Evolutionary conservation across 2,113 vertebrate genomes (phyloP), one percentile per base, ranked within the genome.

Genomic region (Malurus melanocephalus): DNA sequence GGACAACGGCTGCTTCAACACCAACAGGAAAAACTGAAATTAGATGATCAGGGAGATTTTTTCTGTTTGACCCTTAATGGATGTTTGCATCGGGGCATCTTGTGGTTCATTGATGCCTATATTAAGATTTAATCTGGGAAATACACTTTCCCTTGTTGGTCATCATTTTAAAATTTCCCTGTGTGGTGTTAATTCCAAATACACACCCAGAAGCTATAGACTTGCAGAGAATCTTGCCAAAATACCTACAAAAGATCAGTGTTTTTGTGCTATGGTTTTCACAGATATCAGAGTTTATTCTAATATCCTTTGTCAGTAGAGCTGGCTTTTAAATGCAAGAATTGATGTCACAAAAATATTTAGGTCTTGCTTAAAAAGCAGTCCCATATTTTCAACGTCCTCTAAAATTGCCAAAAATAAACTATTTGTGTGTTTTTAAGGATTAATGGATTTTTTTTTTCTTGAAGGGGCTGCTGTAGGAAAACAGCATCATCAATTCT

Each of bases 1-100:
- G 91, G 80, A 88, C 93, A 93, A 14, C 19, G 12, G 75, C 87
- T 89, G 86, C 80, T 92, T 76, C 52, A 89, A 77, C 78, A 86
- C 84, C 74, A 88, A 27, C 62, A 53, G 28, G 40, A 60, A 87
- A 76, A 90, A 33, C 27, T 73, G 79, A 57, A 51, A 64, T 74
- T 78, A 72, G 62, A 76, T 67, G 77, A 86, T 42, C 65, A 88
- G 33, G 32, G 73, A 88, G 80, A 35, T 33, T 61, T 92, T 57
- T 89, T 28, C 43, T 57, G 12, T 80, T 68, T 68, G 78, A 91
- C 69, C 52, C 74, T 72, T 72, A 69, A 59, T 72, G 55, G 51
- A 48, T 6, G 2, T 78, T 90, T 92, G 62, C 46, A 35, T 6
- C 21, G 46, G 33, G 28, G 32, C 66, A 53, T 78, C 26, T 64